A percentile compares a stretch with the other conserved stretches of the same genome.
Evolutionary conservation across 2,888 invertebrate genomes (phyloP).

Genomic region (Enchytraeus crypticus): DNA sequence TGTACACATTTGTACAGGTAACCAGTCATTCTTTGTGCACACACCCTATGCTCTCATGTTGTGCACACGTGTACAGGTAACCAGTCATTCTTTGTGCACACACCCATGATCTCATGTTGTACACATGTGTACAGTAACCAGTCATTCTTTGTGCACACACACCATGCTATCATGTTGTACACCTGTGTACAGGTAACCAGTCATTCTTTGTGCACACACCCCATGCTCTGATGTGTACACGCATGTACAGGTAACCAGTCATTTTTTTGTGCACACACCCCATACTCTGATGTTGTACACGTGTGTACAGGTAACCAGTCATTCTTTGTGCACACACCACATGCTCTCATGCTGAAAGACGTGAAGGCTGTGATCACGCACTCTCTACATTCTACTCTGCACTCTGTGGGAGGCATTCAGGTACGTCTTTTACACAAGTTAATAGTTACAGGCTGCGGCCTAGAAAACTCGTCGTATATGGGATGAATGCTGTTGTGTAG

Average conservation of each 20-base stretch:
- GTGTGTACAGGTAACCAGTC: constrained; percentile 56
- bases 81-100: too few relatives aligned
- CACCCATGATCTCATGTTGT: too few relatives aligned
- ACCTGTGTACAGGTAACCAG: too few relatives aligned
- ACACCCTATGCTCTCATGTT: constrained; percentile 98
- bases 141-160: constrained; percentile 96
- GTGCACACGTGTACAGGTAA: too few relatives aligned
- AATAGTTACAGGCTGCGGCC: too few relatives aligned
- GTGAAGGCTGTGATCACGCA: constrained; percentile 98
- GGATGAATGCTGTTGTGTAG: too few relatives aligned
- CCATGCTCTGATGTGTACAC: constrained; percentile 97
- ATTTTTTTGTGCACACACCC: constrained; percentile 96
- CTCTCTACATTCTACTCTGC: constrained; percentile 96
- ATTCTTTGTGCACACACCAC: constrained; percentile 97
- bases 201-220: constrained; percentile 98
- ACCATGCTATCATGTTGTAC: constrained; percentile 97
- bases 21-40: constrained; percentile 84
- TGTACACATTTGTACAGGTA: too few relatives aligned
- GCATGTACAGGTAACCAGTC: constrained; percentile 56
- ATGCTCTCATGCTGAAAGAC: constrained; percentile 96
- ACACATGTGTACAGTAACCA: too few relatives aligned
- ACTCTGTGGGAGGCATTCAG: constrained; percentile 91
- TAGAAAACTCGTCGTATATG: too few relatives aligned
- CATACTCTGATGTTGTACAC: constrained; percentile 99
- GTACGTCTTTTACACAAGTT: constrained; percentile 51